A percentile compares a stretch with the other conserved stretches of the same genome.
Conservation (phyloP, 2,113 vertebrate species). For the Rafetus swinhoei region DNA sequence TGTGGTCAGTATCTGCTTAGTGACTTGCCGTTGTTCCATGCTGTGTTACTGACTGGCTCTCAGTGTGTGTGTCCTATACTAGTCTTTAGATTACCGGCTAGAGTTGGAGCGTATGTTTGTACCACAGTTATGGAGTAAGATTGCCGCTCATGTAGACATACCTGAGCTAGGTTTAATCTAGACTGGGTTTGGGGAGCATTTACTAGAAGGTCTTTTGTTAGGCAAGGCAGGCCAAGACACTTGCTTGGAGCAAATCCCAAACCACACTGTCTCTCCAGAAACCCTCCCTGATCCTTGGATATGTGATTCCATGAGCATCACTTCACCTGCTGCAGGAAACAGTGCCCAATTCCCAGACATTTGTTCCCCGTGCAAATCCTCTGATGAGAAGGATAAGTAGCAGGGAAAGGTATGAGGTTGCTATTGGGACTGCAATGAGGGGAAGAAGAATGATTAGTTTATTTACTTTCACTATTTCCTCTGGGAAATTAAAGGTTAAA, state of each 20-base stretch:
- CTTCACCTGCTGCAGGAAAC: background rate
- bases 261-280: accelerated
- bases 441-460: accelerated
- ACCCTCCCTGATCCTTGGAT: background rate
- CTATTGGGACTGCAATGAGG: background rate
- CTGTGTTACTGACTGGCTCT: background rate
- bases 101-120: background rate
- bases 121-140: background rate
- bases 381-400: background rate
- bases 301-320: accelerated
- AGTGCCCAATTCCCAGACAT: background rate
- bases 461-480: background rate
- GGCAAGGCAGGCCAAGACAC: background rate
- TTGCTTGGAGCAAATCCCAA: background rate
- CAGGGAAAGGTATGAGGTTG: background rate
- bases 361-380: background rate
- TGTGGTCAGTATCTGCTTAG: background rate
- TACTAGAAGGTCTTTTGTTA: background rate
- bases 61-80: accelerated
- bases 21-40: accelerated
- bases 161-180: background rate
- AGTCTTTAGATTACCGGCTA: background rate
- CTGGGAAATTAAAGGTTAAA: background rate
- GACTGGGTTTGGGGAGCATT: background rate
- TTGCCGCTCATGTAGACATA: background rate